Evolutionary conservation across 2,797 vertebrate genomes (phyloP).

Genomic region (Galaxias olidus): DNA sequence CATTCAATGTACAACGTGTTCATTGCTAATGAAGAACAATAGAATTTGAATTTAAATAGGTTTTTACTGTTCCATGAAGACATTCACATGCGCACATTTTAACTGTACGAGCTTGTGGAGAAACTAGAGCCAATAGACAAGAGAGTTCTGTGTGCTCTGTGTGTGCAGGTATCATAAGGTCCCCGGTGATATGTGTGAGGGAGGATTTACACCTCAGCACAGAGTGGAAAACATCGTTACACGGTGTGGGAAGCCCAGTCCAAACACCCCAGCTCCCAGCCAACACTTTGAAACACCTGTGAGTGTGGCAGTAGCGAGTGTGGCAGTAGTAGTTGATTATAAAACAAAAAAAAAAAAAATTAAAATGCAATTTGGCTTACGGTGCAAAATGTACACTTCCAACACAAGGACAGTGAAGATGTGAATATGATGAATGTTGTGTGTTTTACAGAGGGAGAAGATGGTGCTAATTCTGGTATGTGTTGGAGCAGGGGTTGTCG

Average conservation of each 20-base stretch:
- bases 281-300: constrained; percentile 65
- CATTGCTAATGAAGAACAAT: too few relatives aligned
- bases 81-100: too few relatives aligned
- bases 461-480: constrained; percentile 73
- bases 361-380: background rate
- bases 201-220: constrained; percentile 68
- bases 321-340: background rate
- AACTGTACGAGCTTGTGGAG: too few relatives aligned
- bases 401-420: background rate
- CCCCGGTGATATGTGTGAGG: constrained; percentile 75
- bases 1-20: too few relatives aligned
- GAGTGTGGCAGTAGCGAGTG: constrained; percentile 30
- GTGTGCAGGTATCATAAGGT: constrained; percentile 77
- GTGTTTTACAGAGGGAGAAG: constrained; percentile 61
- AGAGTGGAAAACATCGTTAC: constrained; percentile 50
- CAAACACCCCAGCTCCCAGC: constrained; percentile 22
- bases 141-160: background rate
- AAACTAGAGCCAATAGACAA: too few relatives aligned
- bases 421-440: background rate
- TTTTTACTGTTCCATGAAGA: too few relatives aligned
- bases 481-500: constrained; percentile 55
- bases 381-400: background rate
- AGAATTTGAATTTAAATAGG: too few relatives aligned
- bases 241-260: constrained; percentile 63
- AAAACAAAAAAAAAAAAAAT: too few relatives aligned